Evolutionary conservation across 2,113 vertebrate species (phyloP).

Genomic region (Scomber colias): DNA sequence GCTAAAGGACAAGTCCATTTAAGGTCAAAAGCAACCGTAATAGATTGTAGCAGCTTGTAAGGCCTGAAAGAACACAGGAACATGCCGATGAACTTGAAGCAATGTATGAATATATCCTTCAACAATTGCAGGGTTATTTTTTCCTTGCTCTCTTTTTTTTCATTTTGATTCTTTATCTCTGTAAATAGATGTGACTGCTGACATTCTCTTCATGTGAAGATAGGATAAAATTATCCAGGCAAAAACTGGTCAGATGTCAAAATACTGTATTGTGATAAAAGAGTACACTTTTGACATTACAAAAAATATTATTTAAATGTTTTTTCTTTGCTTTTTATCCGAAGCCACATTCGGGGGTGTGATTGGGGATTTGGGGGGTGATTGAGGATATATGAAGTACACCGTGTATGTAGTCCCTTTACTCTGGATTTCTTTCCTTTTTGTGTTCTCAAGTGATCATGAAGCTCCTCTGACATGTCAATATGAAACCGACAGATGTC

Average conservation of each 20-base stretch:
- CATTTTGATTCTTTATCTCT: not conserved
- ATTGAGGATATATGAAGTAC: constrained; percentile 1
- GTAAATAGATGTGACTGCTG: constrained; percentile 3
- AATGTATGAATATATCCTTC: not conserved
- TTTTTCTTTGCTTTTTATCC: not conserved
- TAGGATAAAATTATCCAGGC: not conserved
- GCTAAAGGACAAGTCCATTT: constrained; percentile 38
- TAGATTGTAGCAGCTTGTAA: not conserved
- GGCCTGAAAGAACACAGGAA: not conserved
- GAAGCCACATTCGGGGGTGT: not conserved
- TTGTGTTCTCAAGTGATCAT: constrained; percentile 55
- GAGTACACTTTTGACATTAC: constrained; percentile 11
- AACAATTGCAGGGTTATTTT: not conserved
- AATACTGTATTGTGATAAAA: not conserved
- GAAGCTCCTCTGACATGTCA: constrained; percentile 62
- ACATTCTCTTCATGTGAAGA: constrained; percentile 4
- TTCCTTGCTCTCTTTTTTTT: not conserved
- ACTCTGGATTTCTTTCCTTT: constrained; percentile 22
- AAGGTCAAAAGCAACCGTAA: constrained; percentile 39
- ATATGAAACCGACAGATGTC: constrained; percentile 79
- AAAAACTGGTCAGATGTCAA: constrained; percentile 14
- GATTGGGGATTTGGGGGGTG: not conserved
- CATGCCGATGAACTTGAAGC: not conserved
- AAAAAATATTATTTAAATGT: not conserved
- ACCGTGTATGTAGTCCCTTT: constrained; percentile 1